Evolutionary conservation across 2,797 vertebrate species (phyloP).

Genomic region (Myotis vivesi): DNA sequence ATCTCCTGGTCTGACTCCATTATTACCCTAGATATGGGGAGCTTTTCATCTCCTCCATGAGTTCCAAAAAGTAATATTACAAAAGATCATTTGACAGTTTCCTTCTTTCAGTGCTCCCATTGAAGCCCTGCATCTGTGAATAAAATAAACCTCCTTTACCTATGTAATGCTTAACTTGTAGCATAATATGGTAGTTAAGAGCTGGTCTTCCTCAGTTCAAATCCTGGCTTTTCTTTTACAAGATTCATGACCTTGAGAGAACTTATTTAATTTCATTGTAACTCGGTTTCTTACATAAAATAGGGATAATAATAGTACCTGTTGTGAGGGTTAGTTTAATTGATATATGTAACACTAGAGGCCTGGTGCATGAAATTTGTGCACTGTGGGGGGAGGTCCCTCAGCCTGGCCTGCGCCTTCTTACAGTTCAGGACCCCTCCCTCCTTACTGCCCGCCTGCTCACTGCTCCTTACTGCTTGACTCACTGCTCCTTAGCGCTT

Average conservation of each 20-base stretch:
- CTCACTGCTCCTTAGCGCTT: too few species aligned
- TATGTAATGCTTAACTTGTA: background rate
- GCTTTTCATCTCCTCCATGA: background rate
- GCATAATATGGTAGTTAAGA: background rate
- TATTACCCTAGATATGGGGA: background rate
- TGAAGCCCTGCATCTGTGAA: background rate
- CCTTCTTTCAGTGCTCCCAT: background rate
- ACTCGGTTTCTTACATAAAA: constrained; percentile 36
- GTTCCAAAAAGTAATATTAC: constrained; percentile 5
- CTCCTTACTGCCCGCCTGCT: too few species aligned
- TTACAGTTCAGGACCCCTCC: too few species aligned
- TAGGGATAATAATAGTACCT: background rate
- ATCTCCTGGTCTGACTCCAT: background rate
- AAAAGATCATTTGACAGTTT: background rate
- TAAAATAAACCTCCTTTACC: constrained; percentile 17
- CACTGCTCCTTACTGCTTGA: too few species aligned
- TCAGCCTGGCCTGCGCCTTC: too few species aligned
- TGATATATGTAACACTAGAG: background rate
- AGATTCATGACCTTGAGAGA: background rate
- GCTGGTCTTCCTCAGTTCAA: background rate
- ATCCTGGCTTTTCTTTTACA: background rate
- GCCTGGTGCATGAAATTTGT: too few species aligned
- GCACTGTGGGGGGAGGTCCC: too few species aligned
- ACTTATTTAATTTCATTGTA: constrained; percentile 2
- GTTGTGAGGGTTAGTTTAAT: background rate